Conservation (phyloP, 2,888 invertebrate genomes). For the Aspidiotus destructor region DNA sequence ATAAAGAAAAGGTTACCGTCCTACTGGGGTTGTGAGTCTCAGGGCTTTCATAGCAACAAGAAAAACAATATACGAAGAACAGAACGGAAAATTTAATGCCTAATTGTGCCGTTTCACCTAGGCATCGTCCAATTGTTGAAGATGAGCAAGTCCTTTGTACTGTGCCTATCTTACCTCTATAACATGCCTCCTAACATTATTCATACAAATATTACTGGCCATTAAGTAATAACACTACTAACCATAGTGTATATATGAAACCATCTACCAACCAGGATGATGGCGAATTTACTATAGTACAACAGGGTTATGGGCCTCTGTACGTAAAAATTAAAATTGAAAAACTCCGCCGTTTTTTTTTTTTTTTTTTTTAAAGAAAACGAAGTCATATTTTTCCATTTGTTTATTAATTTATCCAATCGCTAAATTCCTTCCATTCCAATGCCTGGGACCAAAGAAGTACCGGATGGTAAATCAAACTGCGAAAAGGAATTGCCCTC, state of each 20-base stretch:
- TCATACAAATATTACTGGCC: no score
- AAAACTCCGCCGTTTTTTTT: neutral
- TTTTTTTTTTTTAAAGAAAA: neutral
- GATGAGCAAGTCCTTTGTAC: neutral
- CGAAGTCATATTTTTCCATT: neutral
- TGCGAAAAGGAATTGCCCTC: no score
- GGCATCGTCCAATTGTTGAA: no score
- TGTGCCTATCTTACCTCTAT: neutral
- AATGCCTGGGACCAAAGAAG: neutral
- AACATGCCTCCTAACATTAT: neutral
- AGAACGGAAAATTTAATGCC: no score
- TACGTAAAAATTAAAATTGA: neutral
- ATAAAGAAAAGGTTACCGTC: no score
- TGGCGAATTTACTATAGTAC: neutral
- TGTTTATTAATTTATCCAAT: neutral
- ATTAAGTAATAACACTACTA: no score
- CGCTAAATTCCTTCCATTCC: neutral
- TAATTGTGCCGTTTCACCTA: no score
- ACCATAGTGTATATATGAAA: no score
- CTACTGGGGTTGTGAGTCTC: no score
- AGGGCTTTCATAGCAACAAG: no score
- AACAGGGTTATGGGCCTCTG: neutral
- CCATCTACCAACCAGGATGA: neutral
- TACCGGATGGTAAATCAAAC: neutral
- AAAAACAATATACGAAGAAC: no score